Evolutionary conservation across 2,888 invertebrate species (phyloP), one percentile per base, ranked within the genome.

Genomic region (Pseudanteris insignis): DNA sequence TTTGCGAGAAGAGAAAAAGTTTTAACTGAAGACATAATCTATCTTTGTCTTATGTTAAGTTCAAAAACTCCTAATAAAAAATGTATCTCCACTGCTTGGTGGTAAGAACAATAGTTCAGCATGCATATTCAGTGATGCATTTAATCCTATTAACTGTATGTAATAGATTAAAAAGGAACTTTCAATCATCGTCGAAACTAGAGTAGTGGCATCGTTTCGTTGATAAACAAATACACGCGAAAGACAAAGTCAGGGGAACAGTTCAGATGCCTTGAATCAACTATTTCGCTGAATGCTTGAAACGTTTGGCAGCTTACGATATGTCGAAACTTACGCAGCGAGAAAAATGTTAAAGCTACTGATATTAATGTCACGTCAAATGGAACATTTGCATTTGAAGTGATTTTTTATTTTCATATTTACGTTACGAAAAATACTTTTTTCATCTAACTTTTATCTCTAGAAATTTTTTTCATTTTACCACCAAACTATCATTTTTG

Each of bases 161-260:
- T 25, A 26, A 34, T 32, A 8, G 9, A 28, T 28, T 9, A 25
- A 38, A 40, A 29, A 11, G 14, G 29, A 40, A 43, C 37, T 44
- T 33, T 38, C 36, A 41, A 36, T 55, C 34, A 47, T 47, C 34
- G 18, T 43, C 48, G 43, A 48, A 37, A 38, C 30, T 25, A 41
- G 47, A 41, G 9, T 30, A 41, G 30, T 11, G 25, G 34, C 24
- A 51, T 29, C 36, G 15, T 14, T 28, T 10, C 28, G 33, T 28
- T 38, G 47, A 55, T 47, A 33, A 32, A 54, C 38, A 33, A 44
- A 47, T 28, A 29, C 41, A 41, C 15, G 34, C n/a, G n/a, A n/a
- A n/a, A n/a, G n/a, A n/a, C n/a, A n/a, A n/a, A n/a, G n/a, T n/a
- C n/a, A n/a, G n/a, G n/a, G n/a, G n/a, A n/a, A n/a, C n/a, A n/a